Evolutionary conservation across 2,797 vertebrate genomes (phyloP).

Genomic region (Sebastes steindachneri): DNA sequence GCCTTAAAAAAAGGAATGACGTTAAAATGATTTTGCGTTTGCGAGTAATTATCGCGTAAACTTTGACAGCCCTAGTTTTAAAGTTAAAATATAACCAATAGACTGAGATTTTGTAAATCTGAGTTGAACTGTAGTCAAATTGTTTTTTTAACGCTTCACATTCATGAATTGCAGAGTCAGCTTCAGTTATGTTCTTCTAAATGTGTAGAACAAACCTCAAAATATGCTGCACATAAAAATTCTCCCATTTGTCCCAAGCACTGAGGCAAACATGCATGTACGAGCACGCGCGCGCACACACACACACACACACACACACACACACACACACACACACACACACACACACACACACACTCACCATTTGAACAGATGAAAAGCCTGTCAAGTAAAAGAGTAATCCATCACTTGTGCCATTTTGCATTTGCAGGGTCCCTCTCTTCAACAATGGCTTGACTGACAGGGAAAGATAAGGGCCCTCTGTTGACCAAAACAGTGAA

Average conservation of each 20-base stretch:
- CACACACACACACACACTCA: not conserved
- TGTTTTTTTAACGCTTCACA: not conserved
- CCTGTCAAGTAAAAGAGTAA: slow-evolving; percentile 82
- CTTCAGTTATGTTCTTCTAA: not conserved
- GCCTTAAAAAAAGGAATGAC: no score
- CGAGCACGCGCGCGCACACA: not conserved
- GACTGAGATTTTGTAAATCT: not conserved
- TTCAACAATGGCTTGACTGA: slow-evolving; percentile 80
- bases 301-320: not conserved
- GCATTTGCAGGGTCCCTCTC: slow-evolving; percentile 76
- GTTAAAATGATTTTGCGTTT: no score
- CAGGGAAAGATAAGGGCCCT: slow-evolving; percentile 77
- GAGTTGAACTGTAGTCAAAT: not conserved
- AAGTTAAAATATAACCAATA: not conserved
- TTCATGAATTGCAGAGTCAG: not conserved
- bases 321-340: not conserved
- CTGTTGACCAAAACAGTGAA: slow-evolving; percentile 73
- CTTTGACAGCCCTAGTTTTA: no score
- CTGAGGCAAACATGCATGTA: not conserved
- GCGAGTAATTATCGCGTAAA: no score
- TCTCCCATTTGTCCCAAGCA: slow-evolving; percentile 16
- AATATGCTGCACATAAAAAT: not conserved
- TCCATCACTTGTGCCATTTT: slow-evolving; percentile 84
- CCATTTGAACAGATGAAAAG: slow-evolving; percentile 76
- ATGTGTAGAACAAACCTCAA: slow-evolving; percentile 3